Evolutionary conservation across 2,797 vertebrate species (phyloP).

Genomic region (Hypotaenidia philippensis): DNA sequence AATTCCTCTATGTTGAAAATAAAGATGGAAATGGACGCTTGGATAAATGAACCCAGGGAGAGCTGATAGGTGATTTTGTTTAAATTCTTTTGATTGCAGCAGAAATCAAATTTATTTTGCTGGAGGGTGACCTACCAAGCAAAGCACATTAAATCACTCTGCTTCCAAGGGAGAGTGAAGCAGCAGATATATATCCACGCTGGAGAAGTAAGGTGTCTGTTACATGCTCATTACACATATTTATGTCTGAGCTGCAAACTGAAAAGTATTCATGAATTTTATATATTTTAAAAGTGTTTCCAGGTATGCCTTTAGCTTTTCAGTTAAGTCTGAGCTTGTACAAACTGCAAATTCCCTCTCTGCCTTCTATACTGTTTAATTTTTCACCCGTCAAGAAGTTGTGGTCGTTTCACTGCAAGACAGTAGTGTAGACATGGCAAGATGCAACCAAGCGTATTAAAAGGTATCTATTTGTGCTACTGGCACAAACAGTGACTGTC

Average conservation of each 20-base stretch:
- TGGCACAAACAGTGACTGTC: background rate
- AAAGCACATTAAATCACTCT: conserved; percentile 58
- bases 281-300: conserved; percentile 61
- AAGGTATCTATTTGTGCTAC: background rate
- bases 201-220: conserved; percentile 31
- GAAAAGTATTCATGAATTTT: conserved; percentile 61
- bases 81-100: conserved; percentile 52
- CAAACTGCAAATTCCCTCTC: background rate
- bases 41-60: background rate
- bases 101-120: conserved; percentile 54
- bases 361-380: conserved; percentile 52
- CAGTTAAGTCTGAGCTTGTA: conserved; percentile 1
- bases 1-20: background rate
- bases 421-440: background rate
- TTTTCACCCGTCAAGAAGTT: conserved; percentile 24
- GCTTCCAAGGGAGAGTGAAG: conserved; percentile 25
- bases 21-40: background rate
- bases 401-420: background rate
- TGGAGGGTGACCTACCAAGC: conserved; percentile 40
- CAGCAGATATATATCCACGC: conserved; percentile 21
- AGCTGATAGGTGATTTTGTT: conserved; percentile 35
- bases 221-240: conserved; percentile 57
- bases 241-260: conserved; percentile 27
- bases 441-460: background rate
- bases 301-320: conserved; percentile 44